Conservation (phyloP, 2,888 invertebrate genomes). For the Yponomeuta evonymella region DNA sequence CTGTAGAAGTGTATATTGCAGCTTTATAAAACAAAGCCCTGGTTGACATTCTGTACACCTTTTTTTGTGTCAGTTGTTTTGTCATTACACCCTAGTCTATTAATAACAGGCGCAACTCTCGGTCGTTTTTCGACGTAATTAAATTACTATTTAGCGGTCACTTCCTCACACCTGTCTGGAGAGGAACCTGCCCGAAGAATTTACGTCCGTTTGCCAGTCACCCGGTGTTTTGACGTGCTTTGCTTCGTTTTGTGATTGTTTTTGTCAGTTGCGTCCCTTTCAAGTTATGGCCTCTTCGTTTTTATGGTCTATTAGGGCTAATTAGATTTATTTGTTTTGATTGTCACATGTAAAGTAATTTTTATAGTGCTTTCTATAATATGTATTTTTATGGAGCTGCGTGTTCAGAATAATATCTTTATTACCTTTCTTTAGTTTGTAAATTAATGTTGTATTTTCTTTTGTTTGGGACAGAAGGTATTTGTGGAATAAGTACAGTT, state of each 20-base stretch:
- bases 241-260: slow-evolving; percentile 37
- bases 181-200: slow-evolving; percentile 28
- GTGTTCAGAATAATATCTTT: too few species aligned
- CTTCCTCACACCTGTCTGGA: slow-evolving; percentile 37
- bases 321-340: slow-evolving; percentile 2
- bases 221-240: slow-evolving; percentile 22
- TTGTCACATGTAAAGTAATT: background rate
- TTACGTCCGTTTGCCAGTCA: slow-evolving; percentile 26
- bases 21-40: too few species aligned
- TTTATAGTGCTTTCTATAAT: background rate
- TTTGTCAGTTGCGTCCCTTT: slow-evolving; percentile 21
- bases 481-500: too few species aligned
- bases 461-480: too few species aligned
- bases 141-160: slow-evolving; percentile 21
- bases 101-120: slow-evolving; percentile 9
- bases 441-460: too few species aligned
- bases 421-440: too few species aligned
- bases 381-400: too few species aligned
- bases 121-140: slow-evolving; percentile 23
- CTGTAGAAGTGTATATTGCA: too few species aligned
- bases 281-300: background rate
- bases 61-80: background rate
- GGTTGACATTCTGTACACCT: background rate
- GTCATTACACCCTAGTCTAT: slow-evolving; percentile 13
- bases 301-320: slow-evolving; percentile 3